Percentiles rank a stretch among this genome's conserved stretches.
Conservation (phyloP, 30 jellyfish, hydroid and myxozoan genomes). For the Calvadosia cruxmelitensis region DNA sequence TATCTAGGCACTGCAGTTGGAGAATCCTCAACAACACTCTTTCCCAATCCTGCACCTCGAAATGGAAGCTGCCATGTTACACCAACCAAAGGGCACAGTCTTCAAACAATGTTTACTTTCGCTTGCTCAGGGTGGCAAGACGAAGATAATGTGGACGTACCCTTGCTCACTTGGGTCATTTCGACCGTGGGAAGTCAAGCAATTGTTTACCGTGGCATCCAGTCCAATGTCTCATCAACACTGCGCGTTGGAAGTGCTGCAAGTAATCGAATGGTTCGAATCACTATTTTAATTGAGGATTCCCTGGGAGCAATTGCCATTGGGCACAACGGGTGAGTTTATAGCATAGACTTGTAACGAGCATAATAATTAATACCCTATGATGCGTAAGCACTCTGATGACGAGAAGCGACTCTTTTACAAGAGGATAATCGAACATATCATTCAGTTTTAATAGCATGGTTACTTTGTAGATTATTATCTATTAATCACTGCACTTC, state of each 20-base stretch:
- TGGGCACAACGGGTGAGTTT: conserved; percentile 46
- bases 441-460: no score
- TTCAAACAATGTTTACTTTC: conserved; percentile 36
- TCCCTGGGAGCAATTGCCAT: conserved; percentile 52
- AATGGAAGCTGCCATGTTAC: conserved; percentile 53
- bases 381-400: no score
- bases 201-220: conserved; percentile 62
- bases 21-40: conserved; percentile 5
- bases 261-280: neutral
- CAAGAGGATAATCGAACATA: no score
- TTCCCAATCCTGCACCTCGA: conserved; percentile 47
- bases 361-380: no score
- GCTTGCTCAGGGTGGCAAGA: conserved; percentile 58
- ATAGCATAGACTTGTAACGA: no score
- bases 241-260: neutral
- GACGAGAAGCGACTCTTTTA: no score
- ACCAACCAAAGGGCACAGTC: conserved; percentile 43
- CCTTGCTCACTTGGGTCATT: conserved; percentile 42
- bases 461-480: no score
- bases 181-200: conserved; percentile 13
- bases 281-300: conserved; percentile 46
- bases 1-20: conserved; percentile 11
- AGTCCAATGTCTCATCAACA: neutral
- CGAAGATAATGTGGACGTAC: conserved; percentile 43
- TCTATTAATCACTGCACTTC: no score